Evolutionary conservation across 2,888 invertebrate genomes (phyloP).

Genomic region (Campaea margaritaria): DNA sequence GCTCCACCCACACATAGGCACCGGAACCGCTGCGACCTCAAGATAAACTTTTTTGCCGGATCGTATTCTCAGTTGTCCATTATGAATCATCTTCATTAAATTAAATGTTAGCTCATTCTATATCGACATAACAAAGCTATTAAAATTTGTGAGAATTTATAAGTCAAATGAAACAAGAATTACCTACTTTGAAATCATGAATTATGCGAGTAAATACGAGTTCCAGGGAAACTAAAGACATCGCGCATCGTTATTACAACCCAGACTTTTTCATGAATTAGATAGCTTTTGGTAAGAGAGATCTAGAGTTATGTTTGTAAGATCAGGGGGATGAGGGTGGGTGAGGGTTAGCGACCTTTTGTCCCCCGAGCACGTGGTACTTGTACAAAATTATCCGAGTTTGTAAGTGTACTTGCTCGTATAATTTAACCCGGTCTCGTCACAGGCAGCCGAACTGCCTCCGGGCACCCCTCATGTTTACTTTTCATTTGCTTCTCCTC

Average conservation of each 20-base stretch:
- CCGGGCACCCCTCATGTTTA: conserved; percentile 54
- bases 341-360: conserved; percentile 54
- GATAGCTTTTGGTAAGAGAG: conserved; percentile 36
- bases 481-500: conserved; percentile 56
- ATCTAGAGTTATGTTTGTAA: conserved; percentile 42
- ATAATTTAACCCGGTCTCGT: conserved; percentile 42
- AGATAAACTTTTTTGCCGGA: conserved; percentile 33
- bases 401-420: conserved; percentile 38
- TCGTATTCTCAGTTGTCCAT: conserved; percentile 13
- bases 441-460: conserved; percentile 34
- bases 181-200: too few relatives aligned
- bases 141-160: too few relatives aligned
- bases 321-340: conserved; percentile 52
- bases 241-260: conserved; percentile 4
- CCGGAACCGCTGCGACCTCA: conserved; percentile 30
- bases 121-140: too few relatives aligned
- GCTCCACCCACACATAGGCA: conserved; percentile 58
- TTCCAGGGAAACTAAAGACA: conserved; percentile 2
- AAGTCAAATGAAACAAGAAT: too few relatives aligned
- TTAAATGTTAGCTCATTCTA: not conserved
- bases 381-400: conserved; percentile 48
- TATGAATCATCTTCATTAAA: conserved; percentile 22
- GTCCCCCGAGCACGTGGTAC: conserved; percentile 57
- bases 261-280: conserved; percentile 9
- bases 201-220: not conserved